Base-by-base conservation (phyloP, 2,888 invertebrate species). In the Thysanoteuthis rhombus region DNA sequence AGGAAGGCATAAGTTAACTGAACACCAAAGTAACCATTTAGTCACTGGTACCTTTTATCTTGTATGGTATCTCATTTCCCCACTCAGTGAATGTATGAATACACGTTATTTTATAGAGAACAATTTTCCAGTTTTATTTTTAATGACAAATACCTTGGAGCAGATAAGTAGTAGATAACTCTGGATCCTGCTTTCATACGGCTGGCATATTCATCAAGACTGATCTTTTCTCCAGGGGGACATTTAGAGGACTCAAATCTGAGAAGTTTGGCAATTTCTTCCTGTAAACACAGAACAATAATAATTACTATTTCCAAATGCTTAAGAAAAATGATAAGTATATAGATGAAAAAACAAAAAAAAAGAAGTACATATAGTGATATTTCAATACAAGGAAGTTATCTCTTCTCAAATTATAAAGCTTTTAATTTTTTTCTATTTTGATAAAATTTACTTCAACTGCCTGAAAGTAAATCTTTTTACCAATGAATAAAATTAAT, bases 111-210 rank as follows among this genome's bases (percentile, higher is more conserved):
- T 6, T 4, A 58, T 32, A n/a, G 10, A 12, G n/a, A 75, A 75
- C n/a, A 58, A 5, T 42, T 42, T 42, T 42, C 10, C 42, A 42
- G n/a, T 52, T 52, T 28, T 52, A 1, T 10, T 45, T 52, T 25
- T 10, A 75, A 10, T 36, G 75, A 12, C 25, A 42, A 16, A 42
- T 97, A 98, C 98, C 98, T 99, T 19, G 99, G 99, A 32, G 99
- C 99, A 58, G 99, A 98, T 95, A 99, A 97, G 97, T 99, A 99
- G 97, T 98, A 99, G 95, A 99, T 98, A 94, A 98, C 98, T 96
- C 98, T 98, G 96, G 98, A 98, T 52, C 98, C 98, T 89, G 98
- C 98, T 95, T 98, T 98, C 97, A 99, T 98, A 94, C 98, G 97
- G 89, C 97, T 97, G 94, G 98, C 98, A 96, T 99, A 99, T 93